A percentile compares a stretch with the other conserved stretches of the same genome.
These are phyloP conservation scores for Scleropages formosus DNA, from an alignment of 2,797 vertebrate species.

Conservation along the genomic window DNA sequence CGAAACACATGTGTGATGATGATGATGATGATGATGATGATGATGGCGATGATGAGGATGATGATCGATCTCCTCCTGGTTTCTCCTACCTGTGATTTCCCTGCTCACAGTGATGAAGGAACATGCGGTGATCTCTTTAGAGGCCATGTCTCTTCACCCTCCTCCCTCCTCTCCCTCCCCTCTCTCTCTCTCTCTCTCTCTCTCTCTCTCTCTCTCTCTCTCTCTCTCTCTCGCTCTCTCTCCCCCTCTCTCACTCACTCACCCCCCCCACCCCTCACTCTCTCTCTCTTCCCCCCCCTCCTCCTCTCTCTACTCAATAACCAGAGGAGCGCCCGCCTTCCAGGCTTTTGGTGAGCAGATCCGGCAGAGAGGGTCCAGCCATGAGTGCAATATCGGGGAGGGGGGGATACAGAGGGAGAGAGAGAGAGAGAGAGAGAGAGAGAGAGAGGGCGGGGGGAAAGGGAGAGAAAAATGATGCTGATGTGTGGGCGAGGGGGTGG, in stretches of 20 bases:
- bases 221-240: slow-evolving; percentile 55
- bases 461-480: background rate
- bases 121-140: slow-evolving; percentile 66
- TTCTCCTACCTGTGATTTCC: slow-evolving; percentile 74
- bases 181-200: slow-evolving; percentile 26
- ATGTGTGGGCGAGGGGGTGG: background rate
- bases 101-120: slow-evolving; percentile 67
- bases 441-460: background rate
- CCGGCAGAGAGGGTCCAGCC: background rate
- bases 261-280: no score
- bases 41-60: slow-evolving; percentile 29
- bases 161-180: slow-evolving; percentile 48
- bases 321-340: slow-evolving; percentile 47
- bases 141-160: slow-evolving; percentile 72
- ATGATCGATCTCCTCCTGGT: background rate
- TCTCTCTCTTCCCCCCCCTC: slow-evolving; percentile 47
- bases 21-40: slow-evolving; percentile 30
- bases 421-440: background rate
- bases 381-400: background rate
- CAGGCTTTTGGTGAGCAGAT: slow-evolving; percentile 58
- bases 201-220: slow-evolving; percentile 47
- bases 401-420: background rate
- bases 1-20: background rate
- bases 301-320: slow-evolving; percentile 46
- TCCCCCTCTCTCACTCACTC: slow-evolving; percentile 58